phyloP scores from a whole-genome alignment of 1,140 invertebrate genomes.

The Habropoda laboriosa region DNA sequence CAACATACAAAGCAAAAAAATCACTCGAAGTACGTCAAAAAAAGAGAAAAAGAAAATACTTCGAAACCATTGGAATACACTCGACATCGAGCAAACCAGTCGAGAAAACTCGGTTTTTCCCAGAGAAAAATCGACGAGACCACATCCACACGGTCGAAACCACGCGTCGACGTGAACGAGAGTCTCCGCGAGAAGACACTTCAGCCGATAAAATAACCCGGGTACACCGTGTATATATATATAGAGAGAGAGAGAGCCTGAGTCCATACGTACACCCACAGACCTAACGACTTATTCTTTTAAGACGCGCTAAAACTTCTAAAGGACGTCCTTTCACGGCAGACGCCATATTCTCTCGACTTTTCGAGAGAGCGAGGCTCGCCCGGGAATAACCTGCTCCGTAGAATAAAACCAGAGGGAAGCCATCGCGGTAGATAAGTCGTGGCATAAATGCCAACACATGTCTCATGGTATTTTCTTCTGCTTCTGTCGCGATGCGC shows the following conservation, averaged over 20 bases:
- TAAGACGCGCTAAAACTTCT: constrained; percentile 41
- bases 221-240: background rate
- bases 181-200: background rate
- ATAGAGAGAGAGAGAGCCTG: background rate
- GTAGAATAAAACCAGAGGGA: constrained; percentile 33
- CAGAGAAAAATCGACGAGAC: no score
- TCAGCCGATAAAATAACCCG: background rate
- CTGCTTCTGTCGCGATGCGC: constrained; percentile 28
- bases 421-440: constrained; percentile 43
- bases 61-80: no score
- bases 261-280: background rate
- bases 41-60: no score
- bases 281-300: constrained; percentile 51
- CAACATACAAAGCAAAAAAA: no score
- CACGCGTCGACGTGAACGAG: background rate
- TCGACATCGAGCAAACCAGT: no score
- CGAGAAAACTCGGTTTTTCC: no score
- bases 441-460: constrained; percentile 50
- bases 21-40: no score
- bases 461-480: constrained; percentile 40
- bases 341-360: constrained; percentile 46
- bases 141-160: background rate
- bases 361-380: constrained; percentile 22
- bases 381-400: constrained; percentile 19
- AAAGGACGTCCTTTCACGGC: constrained; percentile 22